phyloP scores from a whole-genome alignment of 1,140 invertebrate species.

The Neoseiulus cucumeris region DNA sequence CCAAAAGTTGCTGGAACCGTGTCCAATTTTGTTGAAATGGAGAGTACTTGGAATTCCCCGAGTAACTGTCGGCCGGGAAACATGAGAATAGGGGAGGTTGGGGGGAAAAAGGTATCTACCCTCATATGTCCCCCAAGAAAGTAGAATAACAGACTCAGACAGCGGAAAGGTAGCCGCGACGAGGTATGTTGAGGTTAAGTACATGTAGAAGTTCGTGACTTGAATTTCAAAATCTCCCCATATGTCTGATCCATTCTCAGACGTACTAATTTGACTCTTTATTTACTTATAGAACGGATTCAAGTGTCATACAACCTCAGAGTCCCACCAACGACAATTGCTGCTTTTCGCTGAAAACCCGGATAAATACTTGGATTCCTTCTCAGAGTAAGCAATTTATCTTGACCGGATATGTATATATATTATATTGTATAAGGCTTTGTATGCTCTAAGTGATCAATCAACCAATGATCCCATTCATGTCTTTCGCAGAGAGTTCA shows the following conservation, averaged over 20 bases:
- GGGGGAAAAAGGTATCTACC: too few species aligned
- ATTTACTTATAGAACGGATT: constrained; percentile 57
- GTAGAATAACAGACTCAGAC: too few species aligned
- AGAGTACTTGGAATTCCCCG: too few species aligned
- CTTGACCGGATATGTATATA: background rate
- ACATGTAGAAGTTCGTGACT: background rate
- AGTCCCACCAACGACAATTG: constrained; percentile 89
- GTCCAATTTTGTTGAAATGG: too few species aligned
- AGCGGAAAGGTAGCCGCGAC: constrained; percentile 96
- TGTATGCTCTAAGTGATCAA: background rate
- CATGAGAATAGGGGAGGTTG: too few species aligned
- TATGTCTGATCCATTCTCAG: background rate
- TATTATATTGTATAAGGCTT: background rate
- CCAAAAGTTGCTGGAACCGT: too few species aligned
- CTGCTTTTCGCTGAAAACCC: constrained; percentile 88
- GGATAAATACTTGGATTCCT: constrained; percentile 61
- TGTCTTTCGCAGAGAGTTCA: background rate
- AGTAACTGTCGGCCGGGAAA: too few species aligned
- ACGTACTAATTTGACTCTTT: too few species aligned
- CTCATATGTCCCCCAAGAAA: too few species aligned
- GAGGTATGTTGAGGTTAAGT: constrained; percentile 32
- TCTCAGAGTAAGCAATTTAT: background rate
- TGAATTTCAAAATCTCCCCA: background rate
- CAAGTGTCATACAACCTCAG: constrained; percentile 94
- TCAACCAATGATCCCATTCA: background rate